Percentiles rank a stretch among this genome's conserved stretches.
Conservation (phyloP, 2,797 vertebrate species). For the Cyprinella venusta region DNA sequence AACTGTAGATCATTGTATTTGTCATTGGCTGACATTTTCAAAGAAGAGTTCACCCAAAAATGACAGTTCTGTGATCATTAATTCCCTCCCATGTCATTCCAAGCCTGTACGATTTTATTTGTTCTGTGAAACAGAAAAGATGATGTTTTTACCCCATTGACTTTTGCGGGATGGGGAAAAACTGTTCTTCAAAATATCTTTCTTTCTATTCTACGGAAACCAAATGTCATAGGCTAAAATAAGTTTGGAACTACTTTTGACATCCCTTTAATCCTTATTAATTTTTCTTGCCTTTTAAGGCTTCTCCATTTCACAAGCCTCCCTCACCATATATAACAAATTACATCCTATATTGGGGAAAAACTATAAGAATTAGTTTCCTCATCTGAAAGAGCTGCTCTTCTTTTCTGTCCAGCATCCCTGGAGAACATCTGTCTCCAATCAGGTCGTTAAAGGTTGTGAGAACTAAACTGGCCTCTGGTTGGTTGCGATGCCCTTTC, state of each 20-base stretch:
- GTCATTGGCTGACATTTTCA: neutral
- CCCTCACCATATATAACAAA: neutral
- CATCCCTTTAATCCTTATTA: neutral
- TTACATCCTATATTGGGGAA: neutral
- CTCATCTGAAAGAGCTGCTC: neutral
- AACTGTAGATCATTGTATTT: neutral
- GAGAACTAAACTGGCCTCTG: conserved; percentile 37
- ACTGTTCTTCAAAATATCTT: neutral
- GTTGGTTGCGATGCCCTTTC: conserved; percentile 1
- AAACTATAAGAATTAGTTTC: neutral
- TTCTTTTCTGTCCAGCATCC: neutral
- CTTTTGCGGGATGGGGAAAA: neutral
- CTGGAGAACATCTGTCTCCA: conserved; percentile 29
- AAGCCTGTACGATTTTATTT: neutral
- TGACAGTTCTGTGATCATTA: neutral
- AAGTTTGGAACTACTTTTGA: neutral
- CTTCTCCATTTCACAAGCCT: neutral
- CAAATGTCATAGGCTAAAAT: no score
- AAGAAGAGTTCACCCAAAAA: neutral
- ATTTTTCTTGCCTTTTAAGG: neutral
- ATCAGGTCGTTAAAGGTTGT: conserved; percentile 42
- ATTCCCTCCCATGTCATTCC: neutral
- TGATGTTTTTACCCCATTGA: neutral
- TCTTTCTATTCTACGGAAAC: neutral
- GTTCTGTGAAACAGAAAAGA: neutral